These are phyloP conservation scores for Agapornis roseicollis DNA, from an alignment of 2,113 vertebrate genomes.

Conservation along the genomic window DNA sequence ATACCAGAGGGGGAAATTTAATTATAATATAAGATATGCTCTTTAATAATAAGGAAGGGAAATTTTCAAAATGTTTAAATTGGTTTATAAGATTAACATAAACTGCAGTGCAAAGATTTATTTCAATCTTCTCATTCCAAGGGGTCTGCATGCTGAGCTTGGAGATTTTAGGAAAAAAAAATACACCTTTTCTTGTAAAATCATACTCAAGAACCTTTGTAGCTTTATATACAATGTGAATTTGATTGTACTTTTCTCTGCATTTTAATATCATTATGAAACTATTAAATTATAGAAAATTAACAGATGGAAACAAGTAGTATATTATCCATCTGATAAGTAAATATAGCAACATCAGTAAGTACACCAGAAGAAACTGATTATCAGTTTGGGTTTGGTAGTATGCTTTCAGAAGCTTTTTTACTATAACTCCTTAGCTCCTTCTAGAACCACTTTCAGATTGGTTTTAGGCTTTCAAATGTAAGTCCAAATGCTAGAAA, in stretches of 20 bases:
- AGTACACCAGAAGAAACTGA: background rate
- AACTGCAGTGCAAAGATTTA: background rate
- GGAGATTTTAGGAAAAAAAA: background rate
- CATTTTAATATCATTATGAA: background rate
- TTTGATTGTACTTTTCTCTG: background rate
- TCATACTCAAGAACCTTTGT: fast-evolving
- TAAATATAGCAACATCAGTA: background rate
- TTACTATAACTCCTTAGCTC: background rate
- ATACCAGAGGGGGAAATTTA: background rate
- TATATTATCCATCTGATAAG: background rate
- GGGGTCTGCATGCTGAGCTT: fast-evolving
- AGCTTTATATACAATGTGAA: background rate
- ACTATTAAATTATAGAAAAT: background rate
- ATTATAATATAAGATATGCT: background rate
- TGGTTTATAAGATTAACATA: background rate
- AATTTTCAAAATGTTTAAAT: background rate
- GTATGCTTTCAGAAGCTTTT: background rate
- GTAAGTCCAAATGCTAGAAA: background rate
- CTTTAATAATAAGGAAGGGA: fast-evolving
- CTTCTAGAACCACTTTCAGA: background rate
- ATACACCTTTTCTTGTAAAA: fast-evolving
- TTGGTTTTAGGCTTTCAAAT: background rate
- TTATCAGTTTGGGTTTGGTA: background rate
- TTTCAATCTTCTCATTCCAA: background rate
- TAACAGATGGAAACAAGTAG: background rate